These are phyloP conservation scores for Macrophya alboannulata DNA, from an alignment of 2,888 invertebrate species.

Conservation along the genomic window DNA sequence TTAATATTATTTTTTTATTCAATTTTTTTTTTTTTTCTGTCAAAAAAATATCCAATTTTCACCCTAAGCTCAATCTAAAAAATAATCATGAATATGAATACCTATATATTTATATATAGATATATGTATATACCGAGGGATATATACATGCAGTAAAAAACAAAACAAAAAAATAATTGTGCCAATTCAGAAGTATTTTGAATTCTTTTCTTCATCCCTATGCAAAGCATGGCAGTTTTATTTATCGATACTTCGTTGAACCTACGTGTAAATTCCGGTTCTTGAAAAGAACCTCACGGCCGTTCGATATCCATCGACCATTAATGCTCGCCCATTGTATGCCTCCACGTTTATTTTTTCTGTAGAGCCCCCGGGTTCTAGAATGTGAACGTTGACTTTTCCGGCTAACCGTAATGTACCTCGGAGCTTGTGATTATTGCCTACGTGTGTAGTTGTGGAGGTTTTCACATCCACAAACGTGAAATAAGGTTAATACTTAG, in stretches of 20 bases:
- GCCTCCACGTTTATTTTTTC: slow-evolving; percentile 35
- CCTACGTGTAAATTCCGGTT: slow-evolving; percentile 37
- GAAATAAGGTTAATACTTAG: slow-evolving; percentile 38
- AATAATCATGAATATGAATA: not conserved
- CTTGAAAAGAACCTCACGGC: not conserved
- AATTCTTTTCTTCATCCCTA: not conserved
- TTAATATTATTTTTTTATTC: not conserved
- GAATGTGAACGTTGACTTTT: slow-evolving; percentile 53
- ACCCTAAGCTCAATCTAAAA: not conserved
- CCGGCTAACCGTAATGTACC: slow-evolving; percentile 52
- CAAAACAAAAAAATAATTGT: not conserved
- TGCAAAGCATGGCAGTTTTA: slow-evolving; percentile 40
- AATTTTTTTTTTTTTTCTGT: not conserved
- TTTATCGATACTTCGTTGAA: slow-evolving; percentile 41
- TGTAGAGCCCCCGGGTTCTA: slow-evolving; percentile 30
- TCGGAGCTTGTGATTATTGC: slow-evolving; percentile 49
- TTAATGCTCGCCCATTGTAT: slow-evolving; percentile 48
- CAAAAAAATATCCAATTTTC: slow-evolving; percentile 1
- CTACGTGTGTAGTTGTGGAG: slow-evolving; percentile 39
- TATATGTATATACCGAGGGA: not conserved
- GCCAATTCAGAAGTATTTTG: slow-evolving; percentile 10
- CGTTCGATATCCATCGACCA: slow-evolving; percentile 56
- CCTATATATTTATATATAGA: not conserved
- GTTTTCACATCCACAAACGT: slow-evolving; percentile 19
- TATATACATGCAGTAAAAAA: not conserved